Conservation (phyloP, 2,113 vertebrate species). For the Plecturocebus donacophilus region DNA sequence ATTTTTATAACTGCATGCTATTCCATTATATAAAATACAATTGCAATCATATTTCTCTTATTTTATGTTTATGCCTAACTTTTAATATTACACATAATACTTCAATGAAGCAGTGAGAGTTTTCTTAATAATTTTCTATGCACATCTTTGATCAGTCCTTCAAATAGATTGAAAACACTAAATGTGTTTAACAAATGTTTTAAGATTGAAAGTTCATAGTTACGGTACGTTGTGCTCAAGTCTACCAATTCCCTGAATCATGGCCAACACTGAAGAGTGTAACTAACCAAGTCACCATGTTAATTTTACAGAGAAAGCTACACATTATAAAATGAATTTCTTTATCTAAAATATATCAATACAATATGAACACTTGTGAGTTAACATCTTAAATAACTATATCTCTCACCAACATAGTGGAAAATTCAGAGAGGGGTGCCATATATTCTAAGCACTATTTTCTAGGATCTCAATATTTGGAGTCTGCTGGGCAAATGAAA, state of each 20-base stretch:
- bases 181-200: neutral
- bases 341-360: neutral
- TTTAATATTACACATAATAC: neutral
- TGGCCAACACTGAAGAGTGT: neutral
- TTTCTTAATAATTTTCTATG: neutral
- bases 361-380: neutral
- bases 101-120: neutral
- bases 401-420: neutral
- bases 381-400: neutral
- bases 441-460: neutral
- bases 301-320: neutral
- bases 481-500: fast-evolving
- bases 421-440: neutral
- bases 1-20: neutral
- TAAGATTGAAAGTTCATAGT: neutral
- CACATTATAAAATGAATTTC: neutral
- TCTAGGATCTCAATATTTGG: neutral
- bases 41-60: neutral
- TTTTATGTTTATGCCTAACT: neutral
- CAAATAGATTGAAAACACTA: neutral
- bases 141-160: neutral
- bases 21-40: neutral
- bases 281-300: neutral
- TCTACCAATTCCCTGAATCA: neutral
- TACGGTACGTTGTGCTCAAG: neutral